Evolutionary conservation across 2,797 vertebrate species (phyloP).

Genomic region (Chaunax sp.): DNA sequence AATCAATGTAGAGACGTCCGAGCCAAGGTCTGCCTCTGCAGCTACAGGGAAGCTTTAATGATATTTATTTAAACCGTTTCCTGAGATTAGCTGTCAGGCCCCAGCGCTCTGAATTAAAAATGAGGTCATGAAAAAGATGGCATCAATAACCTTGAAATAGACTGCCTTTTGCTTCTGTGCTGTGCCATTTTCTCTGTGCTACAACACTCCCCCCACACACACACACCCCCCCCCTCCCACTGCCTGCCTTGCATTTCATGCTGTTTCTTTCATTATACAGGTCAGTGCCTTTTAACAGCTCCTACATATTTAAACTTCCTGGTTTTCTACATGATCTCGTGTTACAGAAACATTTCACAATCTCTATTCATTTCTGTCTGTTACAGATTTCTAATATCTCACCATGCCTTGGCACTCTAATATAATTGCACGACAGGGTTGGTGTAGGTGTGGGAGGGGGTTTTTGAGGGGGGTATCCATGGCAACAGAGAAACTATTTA

Average conservation of each 20-base stretch:
- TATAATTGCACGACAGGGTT: slow-evolving; percentile 79
- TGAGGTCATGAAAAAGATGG: slow-evolving; percentile 85
- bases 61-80: slow-evolving; percentile 85
- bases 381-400: slow-evolving; percentile 79
- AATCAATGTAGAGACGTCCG: slow-evolving; percentile 78
- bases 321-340: slow-evolving; percentile 76
- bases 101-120: slow-evolving; percentile 83
- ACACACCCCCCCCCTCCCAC: slow-evolving; percentile 15
- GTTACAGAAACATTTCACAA: slow-evolving; percentile 79
- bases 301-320: slow-evolving; percentile 82
- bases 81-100: slow-evolving; percentile 83
- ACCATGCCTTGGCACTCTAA: slow-evolving; percentile 76
- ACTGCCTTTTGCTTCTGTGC: slow-evolving; percentile 81
- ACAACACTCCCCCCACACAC: slow-evolving; percentile 14
- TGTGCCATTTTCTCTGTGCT: slow-evolving; percentile 73
- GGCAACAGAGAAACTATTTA: slow-evolving; percentile 82
- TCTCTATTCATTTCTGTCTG: slow-evolving; percentile 68
- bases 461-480: slow-evolving; percentile 70
- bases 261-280: slow-evolving; percentile 84
- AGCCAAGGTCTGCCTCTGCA: slow-evolving; percentile 72
- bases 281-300: slow-evolving; percentile 82
- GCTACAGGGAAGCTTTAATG: slow-evolving; percentile 80
- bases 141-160: slow-evolving; percentile 86
- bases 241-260: slow-evolving; percentile 75
- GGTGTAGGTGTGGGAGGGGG: slow-evolving; percentile 52